phyloP scores from a whole-genome alignment of 1,140 invertebrate genomes.

The Meloidogyne chitwoodi region DNA sequence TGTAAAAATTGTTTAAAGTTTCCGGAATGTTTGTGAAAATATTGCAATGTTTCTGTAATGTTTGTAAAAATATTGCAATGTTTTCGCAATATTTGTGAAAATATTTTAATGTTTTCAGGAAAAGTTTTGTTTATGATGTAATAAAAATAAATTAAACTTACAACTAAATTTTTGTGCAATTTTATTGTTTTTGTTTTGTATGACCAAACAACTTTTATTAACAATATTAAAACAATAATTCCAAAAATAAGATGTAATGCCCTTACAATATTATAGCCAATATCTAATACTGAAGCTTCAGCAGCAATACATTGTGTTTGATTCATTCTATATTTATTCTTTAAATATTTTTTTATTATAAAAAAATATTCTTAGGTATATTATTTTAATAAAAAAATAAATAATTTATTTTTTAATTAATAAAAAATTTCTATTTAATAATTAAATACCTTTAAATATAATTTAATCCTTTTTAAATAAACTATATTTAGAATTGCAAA shows the following conservation, averaged over 20 bases:
- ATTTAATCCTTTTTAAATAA: too few species aligned
- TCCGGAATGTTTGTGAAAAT: neutral
- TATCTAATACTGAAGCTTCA: neutral
- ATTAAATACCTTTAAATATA: too few species aligned
- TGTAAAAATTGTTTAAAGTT: neutral
- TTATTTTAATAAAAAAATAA: too few species aligned
- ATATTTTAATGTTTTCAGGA: neutral
- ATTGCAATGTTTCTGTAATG: too few species aligned
- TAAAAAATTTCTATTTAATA: too few species aligned
- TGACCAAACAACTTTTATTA: neutral
- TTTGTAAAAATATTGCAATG: too few species aligned
- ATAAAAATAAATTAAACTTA: neutral
- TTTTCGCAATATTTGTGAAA: too few species aligned
- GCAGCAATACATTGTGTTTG: neutral
- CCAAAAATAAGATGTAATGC: neutral
- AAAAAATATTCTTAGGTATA: too few species aligned
- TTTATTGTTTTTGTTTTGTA: neutral
- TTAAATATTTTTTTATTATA: conserved; percentile 3
- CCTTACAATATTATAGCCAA: neutral
- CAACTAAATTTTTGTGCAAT: conserved; percentile 1
- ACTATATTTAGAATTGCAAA: too few species aligned
- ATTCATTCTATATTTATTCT: neutral
- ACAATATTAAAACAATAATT: neutral
- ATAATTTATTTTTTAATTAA: too few species aligned
- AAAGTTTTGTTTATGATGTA: neutral